phyloP scores from a whole-genome alignment of 2,888 invertebrate species.

The Pseudoips prasinana region DNA sequence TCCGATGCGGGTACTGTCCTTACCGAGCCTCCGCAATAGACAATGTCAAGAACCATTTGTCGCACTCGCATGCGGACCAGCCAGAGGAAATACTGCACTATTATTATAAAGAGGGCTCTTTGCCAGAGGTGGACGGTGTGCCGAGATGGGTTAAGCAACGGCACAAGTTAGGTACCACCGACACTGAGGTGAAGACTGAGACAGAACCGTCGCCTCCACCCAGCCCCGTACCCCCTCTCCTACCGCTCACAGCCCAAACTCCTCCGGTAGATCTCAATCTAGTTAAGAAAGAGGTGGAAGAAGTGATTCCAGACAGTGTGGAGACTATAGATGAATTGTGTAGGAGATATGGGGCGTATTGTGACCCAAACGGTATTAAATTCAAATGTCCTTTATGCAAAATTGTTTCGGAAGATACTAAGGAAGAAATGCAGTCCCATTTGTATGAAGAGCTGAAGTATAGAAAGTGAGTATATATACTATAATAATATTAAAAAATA shows the following conservation, averaged over 20 bases:
- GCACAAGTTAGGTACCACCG: slow-evolving; percentile 33
- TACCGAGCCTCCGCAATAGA: slow-evolving; percentile 78
- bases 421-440: slow-evolving; percentile 84
- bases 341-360: slow-evolving; percentile 53
- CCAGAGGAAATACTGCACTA: slow-evolving; percentile 67
- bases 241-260: slow-evolving; percentile 9
- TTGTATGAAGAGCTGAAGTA: slow-evolving; percentile 85
- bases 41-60: slow-evolving; percentile 83
- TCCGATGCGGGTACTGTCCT: slow-evolving; percentile 86
- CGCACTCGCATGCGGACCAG: slow-evolving; percentile 77
- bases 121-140: slow-evolving; percentile 52
- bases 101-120: slow-evolving; percentile 76
- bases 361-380: slow-evolving; percentile 77
- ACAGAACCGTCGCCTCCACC: slow-evolving; percentile 17
- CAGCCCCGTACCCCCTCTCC: slow-evolving; percentile 10
- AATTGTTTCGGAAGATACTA: slow-evolving; percentile 78
- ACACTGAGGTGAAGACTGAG: slow-evolving; percentile 50
- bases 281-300: slow-evolving; percentile 57
- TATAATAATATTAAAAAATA: not conserved
- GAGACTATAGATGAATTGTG: slow-evolving; percentile 52
- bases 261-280: slow-evolving; percentile 52
- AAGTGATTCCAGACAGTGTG: slow-evolving; percentile 16
- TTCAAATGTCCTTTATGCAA: slow-evolving; percentile 84
- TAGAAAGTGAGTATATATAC: slow-evolving; percentile 82
- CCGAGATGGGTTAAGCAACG: slow-evolving; percentile 62